Percentiles rank a stretch among this genome's conserved stretches.
phyloP scores from a whole-genome alignment of 2,888 invertebrate species.

The Gibbula magus region DNA sequence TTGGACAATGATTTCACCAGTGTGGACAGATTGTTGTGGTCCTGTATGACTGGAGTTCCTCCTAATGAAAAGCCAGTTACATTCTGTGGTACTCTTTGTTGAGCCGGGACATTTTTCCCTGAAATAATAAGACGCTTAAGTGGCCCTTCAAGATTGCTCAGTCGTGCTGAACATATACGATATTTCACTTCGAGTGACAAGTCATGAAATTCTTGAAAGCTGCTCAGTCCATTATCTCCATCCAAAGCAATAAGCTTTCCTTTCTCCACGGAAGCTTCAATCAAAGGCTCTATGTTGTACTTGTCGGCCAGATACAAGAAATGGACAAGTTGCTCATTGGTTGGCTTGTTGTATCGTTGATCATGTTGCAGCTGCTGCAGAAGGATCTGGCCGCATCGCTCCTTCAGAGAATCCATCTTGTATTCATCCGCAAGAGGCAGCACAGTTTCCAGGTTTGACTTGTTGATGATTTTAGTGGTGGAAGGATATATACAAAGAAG shows the following conservation, averaged over 20 bases:
- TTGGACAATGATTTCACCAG: no score
- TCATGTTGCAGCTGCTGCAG: neutral
- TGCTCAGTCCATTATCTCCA: neutral
- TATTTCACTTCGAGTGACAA: neutral
- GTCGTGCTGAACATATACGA: neutral
- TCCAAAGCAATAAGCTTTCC: neutral
- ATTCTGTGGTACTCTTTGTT: no score
- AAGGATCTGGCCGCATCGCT: conserved; percentile 38
- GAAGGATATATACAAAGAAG: conserved; percentile 55
- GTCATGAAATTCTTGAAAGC: neutral
- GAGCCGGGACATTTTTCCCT: no score
- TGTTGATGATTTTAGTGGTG: conserved; percentile 27
- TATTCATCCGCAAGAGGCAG: conserved; percentile 49
- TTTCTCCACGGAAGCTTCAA: neutral
- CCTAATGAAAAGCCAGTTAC: no score
- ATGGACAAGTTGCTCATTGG: neutral
- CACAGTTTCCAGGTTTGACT: conserved; percentile 32
- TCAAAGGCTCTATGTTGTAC: neutral
- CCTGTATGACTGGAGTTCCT: no score
- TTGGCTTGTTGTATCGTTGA: neutral
- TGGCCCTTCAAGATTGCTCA: no score
- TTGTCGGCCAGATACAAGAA: neutral
- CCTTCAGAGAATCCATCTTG: conserved; percentile 42
- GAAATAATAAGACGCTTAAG: no score
- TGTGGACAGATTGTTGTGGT: no score